Evolutionary conservation across 2,113 vertebrate genomes (phyloP).

Genomic region (Sclerurus mexicanus): DNA sequence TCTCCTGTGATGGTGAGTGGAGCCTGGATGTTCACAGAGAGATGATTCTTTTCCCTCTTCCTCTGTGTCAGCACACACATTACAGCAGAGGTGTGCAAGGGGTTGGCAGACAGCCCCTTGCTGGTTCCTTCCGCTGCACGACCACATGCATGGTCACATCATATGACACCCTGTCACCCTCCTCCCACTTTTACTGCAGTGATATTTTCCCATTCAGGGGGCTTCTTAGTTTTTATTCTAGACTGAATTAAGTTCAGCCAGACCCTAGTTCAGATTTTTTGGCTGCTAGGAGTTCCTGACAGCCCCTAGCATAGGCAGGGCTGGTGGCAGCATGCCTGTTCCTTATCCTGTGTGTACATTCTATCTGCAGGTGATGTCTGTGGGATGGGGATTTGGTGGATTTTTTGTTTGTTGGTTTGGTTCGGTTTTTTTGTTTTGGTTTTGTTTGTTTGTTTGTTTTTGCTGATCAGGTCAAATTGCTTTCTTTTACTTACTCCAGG

Average conservation of each 20-base stretch:
- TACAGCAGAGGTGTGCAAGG: background rate
- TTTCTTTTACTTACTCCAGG: background rate
- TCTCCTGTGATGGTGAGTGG: background rate
- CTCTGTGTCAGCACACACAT: background rate
- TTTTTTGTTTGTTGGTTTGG: too few species aligned
- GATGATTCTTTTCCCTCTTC: background rate
- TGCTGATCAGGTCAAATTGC: background rate
- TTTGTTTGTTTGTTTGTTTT: background rate
- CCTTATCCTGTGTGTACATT: accelerated
- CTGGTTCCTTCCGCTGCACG: accelerated
- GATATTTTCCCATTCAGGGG: background rate
- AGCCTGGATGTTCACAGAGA: background rate
- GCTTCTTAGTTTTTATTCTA: background rate
- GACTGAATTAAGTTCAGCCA: background rate
- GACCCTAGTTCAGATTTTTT: background rate
- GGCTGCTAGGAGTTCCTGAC: background rate
- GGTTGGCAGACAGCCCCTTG: background rate
- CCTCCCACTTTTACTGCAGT: background rate
- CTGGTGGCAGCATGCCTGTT: background rate
- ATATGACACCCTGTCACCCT: accelerated
- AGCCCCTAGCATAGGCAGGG: accelerated
- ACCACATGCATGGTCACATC: accelerated
- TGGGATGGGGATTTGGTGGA: background rate
- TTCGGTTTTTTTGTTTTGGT: too few species aligned
- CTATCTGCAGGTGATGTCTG: too few species aligned